A percentile compares a stretch with the other conserved stretches of the same genome.
These are phyloP conservation scores for Temnothorax unifasciatus DNA, from an alignment of 2,888 invertebrate genomes.

Conservation along the genomic window DNA sequence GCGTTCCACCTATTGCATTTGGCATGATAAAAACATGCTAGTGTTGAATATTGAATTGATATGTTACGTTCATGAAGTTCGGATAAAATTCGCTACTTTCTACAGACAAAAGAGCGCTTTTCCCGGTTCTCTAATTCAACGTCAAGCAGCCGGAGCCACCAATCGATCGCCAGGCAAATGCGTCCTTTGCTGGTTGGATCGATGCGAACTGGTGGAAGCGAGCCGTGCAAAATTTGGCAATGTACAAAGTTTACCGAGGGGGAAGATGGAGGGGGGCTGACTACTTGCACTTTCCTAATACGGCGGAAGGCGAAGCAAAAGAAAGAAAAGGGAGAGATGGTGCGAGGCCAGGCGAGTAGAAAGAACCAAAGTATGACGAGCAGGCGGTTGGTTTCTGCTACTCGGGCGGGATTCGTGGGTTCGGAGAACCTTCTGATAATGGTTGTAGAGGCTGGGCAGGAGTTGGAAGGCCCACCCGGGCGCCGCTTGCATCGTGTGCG, in stretches of 20 bases:
- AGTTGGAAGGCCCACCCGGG: conserved; percentile 95
- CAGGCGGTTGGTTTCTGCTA: conserved; percentile 30
- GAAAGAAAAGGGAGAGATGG: not conserved
- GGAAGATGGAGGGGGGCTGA: not conserved
- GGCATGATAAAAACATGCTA: conserved; percentile 7
- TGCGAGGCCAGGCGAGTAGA: conserved; percentile 13
- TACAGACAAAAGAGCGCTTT: not conserved
- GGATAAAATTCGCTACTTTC: not conserved
- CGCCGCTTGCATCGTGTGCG: conserved; percentile 77
- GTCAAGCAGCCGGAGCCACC: not conserved
- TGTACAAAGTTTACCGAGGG: not conserved
- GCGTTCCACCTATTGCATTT: conserved; percentile 11
- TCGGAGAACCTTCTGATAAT: conserved; percentile 92
- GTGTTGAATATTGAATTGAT: not conserved
- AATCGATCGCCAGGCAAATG: conserved; percentile 11
- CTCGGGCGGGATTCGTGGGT: conserved; percentile 23
- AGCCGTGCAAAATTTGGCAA: conserved; percentile 34
- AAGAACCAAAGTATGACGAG: conserved; percentile 34
- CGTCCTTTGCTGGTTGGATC: conserved; percentile 5
- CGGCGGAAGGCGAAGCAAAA: conserved; percentile 27
- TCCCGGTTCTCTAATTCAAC: conserved; percentile 17
- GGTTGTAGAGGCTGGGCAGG: conserved; percentile 93
- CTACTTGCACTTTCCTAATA: conserved; percentile 28
- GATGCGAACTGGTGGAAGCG: conserved; percentile 24
- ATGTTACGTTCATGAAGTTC: not conserved